Conservation (phyloP, 2,113 vertebrate species). For the Nicator chloris region DNA sequence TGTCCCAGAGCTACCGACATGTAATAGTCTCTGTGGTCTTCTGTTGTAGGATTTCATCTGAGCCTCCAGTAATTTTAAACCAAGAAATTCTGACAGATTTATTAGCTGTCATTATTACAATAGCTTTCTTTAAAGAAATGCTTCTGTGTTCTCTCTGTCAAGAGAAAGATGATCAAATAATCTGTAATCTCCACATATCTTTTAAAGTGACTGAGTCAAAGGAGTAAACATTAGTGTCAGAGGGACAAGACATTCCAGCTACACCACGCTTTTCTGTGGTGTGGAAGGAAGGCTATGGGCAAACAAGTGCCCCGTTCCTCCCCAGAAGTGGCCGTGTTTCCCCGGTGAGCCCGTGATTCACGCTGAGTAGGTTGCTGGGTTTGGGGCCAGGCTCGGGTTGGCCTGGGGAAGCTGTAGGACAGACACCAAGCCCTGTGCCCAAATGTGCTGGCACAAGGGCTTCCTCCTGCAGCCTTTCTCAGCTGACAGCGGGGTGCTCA, state of each 20-base stretch:
- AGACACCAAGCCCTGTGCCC: background rate
- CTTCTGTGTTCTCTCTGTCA: background rate
- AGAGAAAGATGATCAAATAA: background rate
- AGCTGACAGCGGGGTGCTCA: background rate
- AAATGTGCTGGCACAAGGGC: background rate
- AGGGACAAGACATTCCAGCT: background rate
- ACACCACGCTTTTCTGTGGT: background rate
- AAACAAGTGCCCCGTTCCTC: background rate
- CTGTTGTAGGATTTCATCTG: background rate
- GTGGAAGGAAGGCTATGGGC: background rate
- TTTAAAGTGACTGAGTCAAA: slow-evolving; percentile 1
- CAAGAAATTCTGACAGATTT: background rate
- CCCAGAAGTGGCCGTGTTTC: background rate
- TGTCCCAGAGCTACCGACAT: background rate
- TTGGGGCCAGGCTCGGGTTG: background rate
- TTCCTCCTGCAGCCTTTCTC: background rate
- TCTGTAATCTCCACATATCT: background rate
- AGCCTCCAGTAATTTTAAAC: background rate
- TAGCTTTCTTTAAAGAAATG: background rate
- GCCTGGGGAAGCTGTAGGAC: rapidly evolving
- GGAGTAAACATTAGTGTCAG: background rate
- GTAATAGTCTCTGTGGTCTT: background rate
- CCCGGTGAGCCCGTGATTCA: background rate
- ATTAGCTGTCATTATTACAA: background rate
- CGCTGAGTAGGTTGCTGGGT: background rate